These are phyloP conservation scores for Euphydryas editha DNA, from an alignment of 2,888 invertebrate species.

Conservation along the genomic window DNA sequence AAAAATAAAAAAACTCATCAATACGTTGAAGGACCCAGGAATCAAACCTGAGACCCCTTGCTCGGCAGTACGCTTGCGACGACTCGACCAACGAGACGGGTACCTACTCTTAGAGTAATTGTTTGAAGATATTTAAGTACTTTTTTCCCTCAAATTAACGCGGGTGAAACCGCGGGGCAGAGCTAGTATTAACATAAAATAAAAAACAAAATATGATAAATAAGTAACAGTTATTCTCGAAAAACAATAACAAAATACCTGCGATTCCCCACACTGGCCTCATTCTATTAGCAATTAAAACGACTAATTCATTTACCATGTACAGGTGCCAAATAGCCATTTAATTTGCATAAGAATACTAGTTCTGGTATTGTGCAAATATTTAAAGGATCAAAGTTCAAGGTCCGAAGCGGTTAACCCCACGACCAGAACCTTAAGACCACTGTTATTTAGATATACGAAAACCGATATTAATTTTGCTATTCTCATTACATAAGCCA, in stretches of 20 bases:
- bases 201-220: neutral
- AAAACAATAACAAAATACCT: slow-evolving; percentile 14
- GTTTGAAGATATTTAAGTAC: no score
- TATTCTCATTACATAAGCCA: slow-evolving; percentile 12
- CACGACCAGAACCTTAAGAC: slow-evolving; percentile 20
- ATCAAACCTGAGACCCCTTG: no score
- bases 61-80: no score
- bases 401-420: slow-evolving; percentile 27
- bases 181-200: neutral
- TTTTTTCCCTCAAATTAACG: no score
- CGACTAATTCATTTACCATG: slow-evolving; percentile 23
- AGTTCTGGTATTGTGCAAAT: slow-evolving; percentile 32
- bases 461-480: slow-evolving; percentile 26
- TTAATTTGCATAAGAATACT: slow-evolving; percentile 35
- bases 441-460: slow-evolving; percentile 21
- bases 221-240: slow-evolving; percentile 1
- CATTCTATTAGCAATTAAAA: slow-evolving; percentile 35
- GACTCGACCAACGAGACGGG: no score
- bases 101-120: no score
- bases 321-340: slow-evolving; percentile 32
- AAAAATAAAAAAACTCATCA: no score
- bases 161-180: no score
- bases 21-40: no score
- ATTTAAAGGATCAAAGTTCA: slow-evolving; percentile 34
- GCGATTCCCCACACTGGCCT: slow-evolving; percentile 18